phyloP scores from a whole-genome alignment of 2,888 invertebrate genomes.

The Trichopoda pennipes region DNA sequence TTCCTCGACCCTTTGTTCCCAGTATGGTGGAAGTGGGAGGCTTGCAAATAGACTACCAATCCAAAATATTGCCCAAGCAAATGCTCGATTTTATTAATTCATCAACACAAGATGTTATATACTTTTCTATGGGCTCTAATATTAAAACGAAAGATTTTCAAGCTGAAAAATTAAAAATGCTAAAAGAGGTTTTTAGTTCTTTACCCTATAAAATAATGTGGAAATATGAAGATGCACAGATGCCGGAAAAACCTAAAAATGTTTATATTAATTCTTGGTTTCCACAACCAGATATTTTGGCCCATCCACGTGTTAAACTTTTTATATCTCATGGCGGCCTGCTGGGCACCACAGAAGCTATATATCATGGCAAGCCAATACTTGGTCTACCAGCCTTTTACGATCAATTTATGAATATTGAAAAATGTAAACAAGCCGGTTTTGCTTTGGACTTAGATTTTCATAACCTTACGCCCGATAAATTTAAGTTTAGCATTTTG shows the following conservation, averaged over 20 bases:
- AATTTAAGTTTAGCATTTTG: constrained; percentile 39
- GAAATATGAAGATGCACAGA: constrained; percentile 70
- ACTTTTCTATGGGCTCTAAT: constrained; percentile 75
- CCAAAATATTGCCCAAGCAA: constrained; percentile 60
- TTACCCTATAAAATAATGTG: constrained; percentile 73
- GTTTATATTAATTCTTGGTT: constrained; percentile 78
- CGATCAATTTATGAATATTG: constrained; percentile 79
- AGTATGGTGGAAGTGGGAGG: constrained; percentile 77
- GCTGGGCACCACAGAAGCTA: constrained; percentile 81
- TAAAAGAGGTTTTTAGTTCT: constrained; percentile 67
- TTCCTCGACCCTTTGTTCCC: constrained; percentile 74
- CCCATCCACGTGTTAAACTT: constrained; percentile 81
- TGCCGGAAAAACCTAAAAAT: constrained; percentile 71
- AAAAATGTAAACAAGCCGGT: constrained; percentile 73
- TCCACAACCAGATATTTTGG: constrained; percentile 79
- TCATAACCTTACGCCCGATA: neutral
- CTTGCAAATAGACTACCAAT: constrained; percentile 71
- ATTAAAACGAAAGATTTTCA: constrained; percentile 70
- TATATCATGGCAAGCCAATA: constrained; percentile 80
- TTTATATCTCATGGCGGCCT: constrained; percentile 83
- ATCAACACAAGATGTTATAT: constrained; percentile 73
- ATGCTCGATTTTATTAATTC: constrained; percentile 73
- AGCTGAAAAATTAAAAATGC: constrained; percentile 24
- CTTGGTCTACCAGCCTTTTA: constrained; percentile 79
- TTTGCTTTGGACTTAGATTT: constrained; percentile 74